A percentile compares a stretch with the other conserved stretches of the same genome.
phyloP scores from a whole-genome alignment of 2,113 vertebrate genomes.

The cat (Felis catus) region F.catus_Fca126_mat1.0 CM031421.1:39573001-39573500 shows the following conservation, averaged over 20 bases:
- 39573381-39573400: no score
- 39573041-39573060: background rate
- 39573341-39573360: background rate
- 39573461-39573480: background rate
- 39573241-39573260: background rate
- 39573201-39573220: background rate
- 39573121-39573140: background rate
- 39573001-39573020: background rate
- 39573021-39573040: no score
- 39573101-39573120: no score
- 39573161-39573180: background rate
- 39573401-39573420: background rate
- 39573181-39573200: background rate
- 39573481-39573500: accelerated
- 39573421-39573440: background rate
- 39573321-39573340: background rate
- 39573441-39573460: background rate
- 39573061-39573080: background rate
- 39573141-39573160: background rate
- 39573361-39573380: background rate
- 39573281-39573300: background rate
- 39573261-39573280: background rate
- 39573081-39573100: no score
- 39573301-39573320: background rate
- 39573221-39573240: background rate